Base-by-base conservation (phyloP, 2,888 invertebrate species). In the Eretmocerus hayati region DNA sequence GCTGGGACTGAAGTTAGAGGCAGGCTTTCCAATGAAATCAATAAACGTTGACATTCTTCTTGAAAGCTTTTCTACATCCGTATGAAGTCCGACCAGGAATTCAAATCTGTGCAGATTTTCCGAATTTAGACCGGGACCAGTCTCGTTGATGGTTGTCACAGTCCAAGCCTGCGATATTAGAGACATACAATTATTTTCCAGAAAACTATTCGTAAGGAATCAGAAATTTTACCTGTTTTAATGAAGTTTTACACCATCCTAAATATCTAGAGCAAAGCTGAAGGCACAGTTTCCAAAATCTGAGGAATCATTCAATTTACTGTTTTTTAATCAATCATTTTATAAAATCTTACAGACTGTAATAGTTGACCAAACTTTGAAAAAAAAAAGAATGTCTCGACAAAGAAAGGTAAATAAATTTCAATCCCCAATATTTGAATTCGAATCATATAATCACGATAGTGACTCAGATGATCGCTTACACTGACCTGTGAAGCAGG, bases 281-380 rank as follows among this genome's bases (percentile, higher is more conserved):
- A 52, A 95, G 75, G 18, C 85, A 85, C 6, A 95, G 77, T 72
- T 91, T 94, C 81, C 90, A 90, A 73, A 95, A 92, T 66, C 87
- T 86, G 45, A 21, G n/a, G 55, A 55, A 16, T 9, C 37, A 55
- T 36, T 47, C 5, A 16, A 43, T 16, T 36, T 18, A 26, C 39
- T 20, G 13, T 31, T 36, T 33, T n/a, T 5, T 33, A 33, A 33
- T 8, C 33, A 13, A 16, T n/a, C 26, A 15, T 42, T 31, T 23
- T 33, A 18, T 2, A 21, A 18, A 38, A 21, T 49, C 20, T 22
- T 46, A n/a, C n/a, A n/a, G n/a, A n/a, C n/a, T n/a, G n/a, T n/a
- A n/a, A n/a, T n/a, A n/a, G n/a, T n/a, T n/a, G n/a, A n/a, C n/a
- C n/a, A n/a, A n/a, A n/a, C n/a, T n/a, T n/a, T n/a, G n/a, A n/a